phyloP scores from a whole-genome alignment of 2,888 invertebrate species.

The Leistus spinibarbis region DNA sequence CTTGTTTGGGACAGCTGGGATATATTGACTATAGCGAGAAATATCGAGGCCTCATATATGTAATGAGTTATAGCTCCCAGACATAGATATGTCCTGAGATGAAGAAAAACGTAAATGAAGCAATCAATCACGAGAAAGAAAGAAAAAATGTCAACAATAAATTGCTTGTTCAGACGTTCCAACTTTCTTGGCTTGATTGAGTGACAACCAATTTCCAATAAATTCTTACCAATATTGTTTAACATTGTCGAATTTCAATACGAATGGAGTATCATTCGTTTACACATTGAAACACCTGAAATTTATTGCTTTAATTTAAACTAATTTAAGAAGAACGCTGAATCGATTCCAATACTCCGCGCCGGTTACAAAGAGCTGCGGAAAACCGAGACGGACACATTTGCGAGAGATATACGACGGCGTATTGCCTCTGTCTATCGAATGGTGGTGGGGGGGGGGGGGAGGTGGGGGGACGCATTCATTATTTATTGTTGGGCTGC shows the following conservation, averaged over 20 bases:
- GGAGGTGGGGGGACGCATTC: neutral
- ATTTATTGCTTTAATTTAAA: constrained; percentile 31
- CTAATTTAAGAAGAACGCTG: constrained; percentile 19
- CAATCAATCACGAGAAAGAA: too few relatives aligned
- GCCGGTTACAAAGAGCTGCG: neutral
- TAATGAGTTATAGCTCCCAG: too few relatives aligned
- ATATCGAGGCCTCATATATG: too few relatives aligned
- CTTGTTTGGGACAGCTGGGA: too few relatives aligned
- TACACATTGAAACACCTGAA: constrained; percentile 16
- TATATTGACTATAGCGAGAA: too few relatives aligned
- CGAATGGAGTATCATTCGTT: constrained; percentile 6
- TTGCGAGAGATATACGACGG: neutral
- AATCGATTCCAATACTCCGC: constrained; percentile 15
- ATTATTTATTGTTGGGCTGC: neutral
- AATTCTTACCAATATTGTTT: neutral
- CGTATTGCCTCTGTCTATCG: neutral
- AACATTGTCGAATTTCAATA: neutral
- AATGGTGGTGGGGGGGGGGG: too few relatives aligned
- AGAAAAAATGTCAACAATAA: too few relatives aligned
- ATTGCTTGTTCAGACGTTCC: too few relatives aligned
- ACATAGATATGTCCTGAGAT: too few relatives aligned
- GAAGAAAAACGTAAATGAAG: too few relatives aligned
- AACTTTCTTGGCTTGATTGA: neutral
- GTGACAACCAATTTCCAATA: too few relatives aligned
- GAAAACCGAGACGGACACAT: neutral